Evolutionary conservation across 2,797 vertebrate species (phyloP).

Genomic region (Hafferia zeledoni): DNA sequence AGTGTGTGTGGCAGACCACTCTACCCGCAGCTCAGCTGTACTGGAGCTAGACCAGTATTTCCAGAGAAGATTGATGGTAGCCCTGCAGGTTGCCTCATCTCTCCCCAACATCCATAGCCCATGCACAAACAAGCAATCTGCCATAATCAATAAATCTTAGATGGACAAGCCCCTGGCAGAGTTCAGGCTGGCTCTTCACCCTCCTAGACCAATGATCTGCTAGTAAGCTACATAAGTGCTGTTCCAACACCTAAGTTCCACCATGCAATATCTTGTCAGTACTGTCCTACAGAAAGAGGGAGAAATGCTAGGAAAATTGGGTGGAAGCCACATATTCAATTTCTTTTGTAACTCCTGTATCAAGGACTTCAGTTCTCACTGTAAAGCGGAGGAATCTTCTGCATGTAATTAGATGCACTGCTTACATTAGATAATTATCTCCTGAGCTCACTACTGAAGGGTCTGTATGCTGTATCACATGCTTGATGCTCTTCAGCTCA

Average conservation of each 20-base stretch:
- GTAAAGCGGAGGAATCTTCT: background rate
- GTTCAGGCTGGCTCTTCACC: background rate
- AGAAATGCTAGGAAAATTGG: background rate
- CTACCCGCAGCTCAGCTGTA: background rate
- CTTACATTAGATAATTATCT: background rate
- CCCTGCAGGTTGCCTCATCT: background rate
- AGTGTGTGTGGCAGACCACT: background rate
- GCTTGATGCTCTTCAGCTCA: background rate
- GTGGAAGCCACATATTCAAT: background rate
- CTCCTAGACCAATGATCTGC: background rate
- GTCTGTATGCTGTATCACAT: background rate
- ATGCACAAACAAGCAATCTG: background rate
- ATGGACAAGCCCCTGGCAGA: background rate
- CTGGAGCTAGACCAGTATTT: background rate
- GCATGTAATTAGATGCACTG: background rate
- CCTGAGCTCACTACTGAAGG: background rate
- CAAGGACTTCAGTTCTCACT: background rate
- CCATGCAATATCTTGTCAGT: background rate
- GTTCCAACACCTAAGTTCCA: background rate
- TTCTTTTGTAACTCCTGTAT: background rate
- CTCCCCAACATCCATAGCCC: background rate
- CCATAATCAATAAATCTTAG: background rate
- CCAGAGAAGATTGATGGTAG: background rate
- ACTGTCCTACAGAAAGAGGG: background rate
- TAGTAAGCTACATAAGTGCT: background rate